Percentiles rank a stretch among this genome's conserved stretches.
phyloP scores from a whole-genome alignment of 2,888 invertebrate genomes.

The Hyposoter didymator region DNA sequence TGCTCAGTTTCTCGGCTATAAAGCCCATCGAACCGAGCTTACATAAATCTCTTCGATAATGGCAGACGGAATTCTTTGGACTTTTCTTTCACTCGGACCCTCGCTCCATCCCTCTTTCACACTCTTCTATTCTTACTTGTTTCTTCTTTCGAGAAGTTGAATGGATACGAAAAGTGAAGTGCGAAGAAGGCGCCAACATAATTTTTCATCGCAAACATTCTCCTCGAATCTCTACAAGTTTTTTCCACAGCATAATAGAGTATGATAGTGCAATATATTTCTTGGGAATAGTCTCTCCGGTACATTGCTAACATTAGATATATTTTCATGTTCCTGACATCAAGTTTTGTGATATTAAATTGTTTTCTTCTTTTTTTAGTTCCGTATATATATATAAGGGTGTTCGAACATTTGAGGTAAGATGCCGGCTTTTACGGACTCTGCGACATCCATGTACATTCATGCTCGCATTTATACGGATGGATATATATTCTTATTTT shows the following conservation, averaged over 20 bases:
- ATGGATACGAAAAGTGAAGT: slow-evolving; percentile 32
- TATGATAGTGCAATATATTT: slow-evolving; percentile 20
- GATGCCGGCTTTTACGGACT: slow-evolving; percentile 2
- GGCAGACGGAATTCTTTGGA: slow-evolving; percentile 49
- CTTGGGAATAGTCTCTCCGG: neutral
- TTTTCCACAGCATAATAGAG: neutral
- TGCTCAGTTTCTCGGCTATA: slow-evolving; percentile 48
- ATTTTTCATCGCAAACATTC: slow-evolving; percentile 50
- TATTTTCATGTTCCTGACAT: neutral
- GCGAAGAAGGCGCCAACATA: slow-evolving; percentile 21
- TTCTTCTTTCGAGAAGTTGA: slow-evolving; percentile 46
- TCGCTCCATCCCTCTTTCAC: neutral
- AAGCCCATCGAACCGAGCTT: slow-evolving; percentile 46
- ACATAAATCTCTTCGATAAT: slow-evolving; percentile 62
- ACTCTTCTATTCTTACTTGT: neutral
- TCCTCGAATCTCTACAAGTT: slow-evolving; percentile 24
- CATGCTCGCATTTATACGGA: too few species aligned
- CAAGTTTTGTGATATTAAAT: slow-evolving; percentile 6
- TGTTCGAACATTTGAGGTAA: neutral
- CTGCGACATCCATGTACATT: neutral
- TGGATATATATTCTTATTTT: slow-evolving; percentile 23
- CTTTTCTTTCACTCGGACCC: slow-evolving; percentile 24
- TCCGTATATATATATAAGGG: neutral
- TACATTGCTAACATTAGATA: neutral
- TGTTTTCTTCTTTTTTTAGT: slow-evolving; percentile 1